Percentiles rank a stretch among this genome's conserved stretches.
These are phyloP conservation scores for Rhagonycha fulva DNA, from an alignment of 2,888 invertebrate species.

Conservation along the genomic window DNA sequence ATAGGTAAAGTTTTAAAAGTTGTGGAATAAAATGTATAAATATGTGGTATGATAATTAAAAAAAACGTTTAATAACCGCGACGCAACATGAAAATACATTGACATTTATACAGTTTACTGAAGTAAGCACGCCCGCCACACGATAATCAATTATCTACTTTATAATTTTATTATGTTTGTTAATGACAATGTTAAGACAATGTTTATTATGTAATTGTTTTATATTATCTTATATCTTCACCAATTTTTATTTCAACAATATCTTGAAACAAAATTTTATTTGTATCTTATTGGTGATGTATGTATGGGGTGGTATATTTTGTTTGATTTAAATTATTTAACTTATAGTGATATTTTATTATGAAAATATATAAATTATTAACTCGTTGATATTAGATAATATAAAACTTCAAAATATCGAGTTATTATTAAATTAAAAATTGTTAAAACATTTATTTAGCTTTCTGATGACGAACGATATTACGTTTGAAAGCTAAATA, in stretches of 20 bases:
- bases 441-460: too few species aligned
- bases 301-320: background rate
- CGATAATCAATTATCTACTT: constrained; percentile 20
- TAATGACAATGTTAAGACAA: background rate
- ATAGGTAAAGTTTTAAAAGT: constrained; percentile 78
- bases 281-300: background rate
- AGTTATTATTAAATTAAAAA: too few species aligned
- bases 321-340: background rate
- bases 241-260: background rate
- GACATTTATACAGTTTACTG: constrained; percentile 12
- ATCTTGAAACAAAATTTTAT: background rate
- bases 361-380: too few species aligned
- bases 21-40: constrained; percentile 41
- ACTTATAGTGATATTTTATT: background rate
- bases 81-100: constrained; percentile 15
- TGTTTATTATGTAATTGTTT: background rate
- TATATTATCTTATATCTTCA: background rate
- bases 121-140: constrained; percentile 29
- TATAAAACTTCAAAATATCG: too few species aligned
- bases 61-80: constrained; percentile 7
- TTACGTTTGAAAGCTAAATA: too few species aligned
- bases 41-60: constrained; percentile 35
- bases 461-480: too few species aligned
- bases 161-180: background rate
- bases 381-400: too few species aligned